A percentile compares a stretch with the other conserved stretches of the same genome.
These are phyloP conservation scores for Pygoscelis adeliae DNA, from an alignment of 2,113 vertebrate species.

Conservation along the genomic window DNA sequence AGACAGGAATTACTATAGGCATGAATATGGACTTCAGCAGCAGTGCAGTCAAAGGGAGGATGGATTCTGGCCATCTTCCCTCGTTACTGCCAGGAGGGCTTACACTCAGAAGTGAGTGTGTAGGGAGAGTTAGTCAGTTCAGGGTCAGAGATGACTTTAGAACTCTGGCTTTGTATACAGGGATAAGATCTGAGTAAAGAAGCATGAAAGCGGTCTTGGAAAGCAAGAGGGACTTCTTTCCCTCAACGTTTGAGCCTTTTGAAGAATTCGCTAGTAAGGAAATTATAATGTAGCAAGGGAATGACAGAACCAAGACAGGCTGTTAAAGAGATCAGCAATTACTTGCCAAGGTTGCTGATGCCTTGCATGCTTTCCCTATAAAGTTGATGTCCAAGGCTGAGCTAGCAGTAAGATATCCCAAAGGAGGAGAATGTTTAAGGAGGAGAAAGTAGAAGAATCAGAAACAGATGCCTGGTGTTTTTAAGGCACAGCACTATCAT, in stretches of 20 bases:
- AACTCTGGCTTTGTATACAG: not conserved
- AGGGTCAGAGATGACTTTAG: not conserved
- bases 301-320: not conserved
- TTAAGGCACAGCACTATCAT: not conserved
- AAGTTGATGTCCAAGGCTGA: slow-evolving; percentile 1
- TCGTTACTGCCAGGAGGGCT: not conserved
- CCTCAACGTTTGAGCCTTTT: not conserved
- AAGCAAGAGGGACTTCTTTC: not conserved
- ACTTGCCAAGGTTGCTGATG: not conserved
- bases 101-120: not conserved
- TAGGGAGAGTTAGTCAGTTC: not conserved
- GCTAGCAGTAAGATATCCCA: not conserved
- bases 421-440: not conserved
- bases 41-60: not conserved
- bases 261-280: not conserved
- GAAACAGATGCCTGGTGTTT: not conserved
- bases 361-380: not conserved
- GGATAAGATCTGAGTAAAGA: not conserved
- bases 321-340: not conserved
- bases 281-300: not conserved
- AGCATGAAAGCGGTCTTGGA: not conserved
- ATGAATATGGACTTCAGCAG: not conserved
- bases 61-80: not conserved
- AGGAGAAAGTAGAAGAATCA: not conserved
- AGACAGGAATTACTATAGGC: not conserved